Evolutionary conservation across 1,140 invertebrate genomes (phyloP).

Genomic region (Aphelinus atriplicis): DNA sequence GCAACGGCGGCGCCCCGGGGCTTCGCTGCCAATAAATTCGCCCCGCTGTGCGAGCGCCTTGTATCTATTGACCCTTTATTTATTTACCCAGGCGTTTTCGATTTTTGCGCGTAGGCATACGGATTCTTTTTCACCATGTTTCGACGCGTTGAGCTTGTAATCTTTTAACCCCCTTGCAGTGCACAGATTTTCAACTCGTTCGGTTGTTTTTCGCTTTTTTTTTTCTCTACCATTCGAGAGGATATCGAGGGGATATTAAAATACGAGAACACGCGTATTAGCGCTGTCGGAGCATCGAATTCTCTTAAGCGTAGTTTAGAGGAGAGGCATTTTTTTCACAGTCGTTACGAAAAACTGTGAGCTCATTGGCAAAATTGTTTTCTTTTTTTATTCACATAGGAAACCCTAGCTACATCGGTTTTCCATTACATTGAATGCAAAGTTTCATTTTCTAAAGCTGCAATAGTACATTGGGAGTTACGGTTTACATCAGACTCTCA

Average conservation of each 20-base stretch:
- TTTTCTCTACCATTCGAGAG: neutral
- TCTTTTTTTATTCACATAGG: no score
- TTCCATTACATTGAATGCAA: no score
- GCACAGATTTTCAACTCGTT: no score
- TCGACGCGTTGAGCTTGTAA: conserved; percentile 1
- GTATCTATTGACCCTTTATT: conserved; percentile 8
- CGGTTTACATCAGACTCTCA: no score
- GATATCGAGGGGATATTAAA: neutral
- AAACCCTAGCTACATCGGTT: no score
- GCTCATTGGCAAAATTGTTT: no score
- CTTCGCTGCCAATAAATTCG: conserved; percentile 8
- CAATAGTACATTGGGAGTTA: no score
- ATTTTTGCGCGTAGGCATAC: no score
- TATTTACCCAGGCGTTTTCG: neutral
- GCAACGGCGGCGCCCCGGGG: conserved; percentile 40
- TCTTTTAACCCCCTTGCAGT: neutral
- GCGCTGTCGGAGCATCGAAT: neutral
- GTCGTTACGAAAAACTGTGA: no score
- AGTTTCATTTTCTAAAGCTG: no score
- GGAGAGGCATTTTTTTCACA: neutral
- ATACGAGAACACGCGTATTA: neutral
- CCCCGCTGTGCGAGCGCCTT: neutral
- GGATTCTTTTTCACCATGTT: neutral
- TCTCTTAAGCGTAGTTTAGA: neutral
- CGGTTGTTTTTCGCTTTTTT: neutral